A percentile compares a stretch with the other conserved stretches of the same genome.
Conservation (phyloP, 1,140 invertebrate species). For the Pomacea maculata region DNA sequence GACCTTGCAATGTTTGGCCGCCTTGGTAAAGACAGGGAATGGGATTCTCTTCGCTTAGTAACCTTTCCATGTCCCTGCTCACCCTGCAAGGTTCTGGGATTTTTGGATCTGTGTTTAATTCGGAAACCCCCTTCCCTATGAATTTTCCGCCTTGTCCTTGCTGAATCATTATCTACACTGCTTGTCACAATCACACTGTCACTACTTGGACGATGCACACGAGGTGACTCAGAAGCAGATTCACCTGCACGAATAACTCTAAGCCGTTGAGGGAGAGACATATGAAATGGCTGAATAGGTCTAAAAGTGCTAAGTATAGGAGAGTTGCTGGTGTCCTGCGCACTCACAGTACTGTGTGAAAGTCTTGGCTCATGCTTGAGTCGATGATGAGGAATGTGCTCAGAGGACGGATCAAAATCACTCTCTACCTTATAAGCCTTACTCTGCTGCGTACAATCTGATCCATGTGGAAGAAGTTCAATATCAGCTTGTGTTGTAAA, state of each 20-base stretch:
- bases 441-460: not conserved
- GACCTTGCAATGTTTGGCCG: conserved; percentile 11
- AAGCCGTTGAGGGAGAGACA: conserved; percentile 19
- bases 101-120: conserved; percentile 5
- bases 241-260: not conserved
- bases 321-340: conserved; percentile 46
- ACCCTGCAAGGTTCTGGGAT: no score
- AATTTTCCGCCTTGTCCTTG: conserved; percentile 9
- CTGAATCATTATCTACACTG: not conserved
- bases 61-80: no score
- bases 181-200: conserved; percentile 8
- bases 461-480: conserved; percentile 26
- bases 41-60: no score
- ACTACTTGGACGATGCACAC: conserved; percentile 10
- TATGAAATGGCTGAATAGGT: conserved; percentile 12
- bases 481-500: conserved; percentile 50
- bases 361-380: conserved; percentile 36
- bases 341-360: conserved; percentile 57
- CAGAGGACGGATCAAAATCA: conserved; percentile 45
- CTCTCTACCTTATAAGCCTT: conserved; percentile 35
- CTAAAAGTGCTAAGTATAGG: conserved; percentile 9
- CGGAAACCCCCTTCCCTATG: conserved; percentile 17
- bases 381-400: conserved; percentile 26
- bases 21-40: no score
- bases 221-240: not conserved